phyloP scores from a whole-genome alignment of 2,888 invertebrate species.

The Thelaira solivaga region DNA sequence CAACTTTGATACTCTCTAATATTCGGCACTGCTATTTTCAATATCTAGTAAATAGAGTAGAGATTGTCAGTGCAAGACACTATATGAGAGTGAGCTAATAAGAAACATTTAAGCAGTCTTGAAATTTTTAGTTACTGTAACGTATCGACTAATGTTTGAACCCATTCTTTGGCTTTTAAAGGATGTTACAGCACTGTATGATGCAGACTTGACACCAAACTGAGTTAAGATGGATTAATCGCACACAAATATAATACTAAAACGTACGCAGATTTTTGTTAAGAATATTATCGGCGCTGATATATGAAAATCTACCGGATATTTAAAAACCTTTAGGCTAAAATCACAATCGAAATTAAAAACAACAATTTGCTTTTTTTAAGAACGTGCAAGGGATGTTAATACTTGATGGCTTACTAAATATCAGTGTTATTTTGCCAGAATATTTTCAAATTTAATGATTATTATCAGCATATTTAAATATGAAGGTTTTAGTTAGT shows the following conservation, averaged over 20 bases:
- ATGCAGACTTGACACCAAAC: too few species aligned
- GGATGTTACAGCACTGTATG: too few species aligned
- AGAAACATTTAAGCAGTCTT: too few species aligned
- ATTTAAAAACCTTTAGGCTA: constrained; percentile 51
- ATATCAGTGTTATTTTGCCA: constrained; percentile 32
- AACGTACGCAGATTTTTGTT: constrained; percentile 10
- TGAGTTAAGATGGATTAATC: background rate
- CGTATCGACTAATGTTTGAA: too few species aligned
- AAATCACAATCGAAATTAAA: background rate
- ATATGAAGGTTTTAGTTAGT: constrained; percentile 43
- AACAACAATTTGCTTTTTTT: constrained; percentile 14
- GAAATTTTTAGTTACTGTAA: too few species aligned
- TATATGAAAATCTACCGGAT: constrained; percentile 37
- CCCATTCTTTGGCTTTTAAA: too few species aligned
- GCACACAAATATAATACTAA: background rate
- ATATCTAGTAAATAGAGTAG: too few species aligned
- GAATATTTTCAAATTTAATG: constrained; percentile 45
- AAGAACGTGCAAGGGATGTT: constrained; percentile 18
- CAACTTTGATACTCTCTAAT: too few species aligned
- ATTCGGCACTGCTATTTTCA: too few species aligned
- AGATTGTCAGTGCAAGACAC: too few species aligned
- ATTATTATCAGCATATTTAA: constrained; percentile 59
- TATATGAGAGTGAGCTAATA: too few species aligned
- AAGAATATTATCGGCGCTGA: constrained; percentile 32
- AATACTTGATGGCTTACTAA: constrained; percentile 11